Conservation (phyloP, 2,113 vertebrate genomes). For the Leuciscus idus region DNA sequence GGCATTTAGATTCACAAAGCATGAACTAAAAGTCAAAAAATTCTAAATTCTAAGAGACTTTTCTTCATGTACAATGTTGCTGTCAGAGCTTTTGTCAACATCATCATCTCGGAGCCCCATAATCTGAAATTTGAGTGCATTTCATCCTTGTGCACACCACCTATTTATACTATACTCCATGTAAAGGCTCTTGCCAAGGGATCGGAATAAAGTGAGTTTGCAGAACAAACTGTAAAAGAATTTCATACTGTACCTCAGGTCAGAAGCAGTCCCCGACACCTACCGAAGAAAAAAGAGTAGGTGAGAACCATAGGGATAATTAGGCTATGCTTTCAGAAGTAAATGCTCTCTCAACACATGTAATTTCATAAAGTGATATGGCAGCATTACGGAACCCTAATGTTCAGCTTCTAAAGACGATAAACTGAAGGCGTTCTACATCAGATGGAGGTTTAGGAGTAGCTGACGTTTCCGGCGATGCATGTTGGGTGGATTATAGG, state of each 20-base stretch:
- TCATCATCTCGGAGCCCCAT: neutral
- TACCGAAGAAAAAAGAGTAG: neutral
- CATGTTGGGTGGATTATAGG: conserved; percentile 8
- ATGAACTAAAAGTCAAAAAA: neutral
- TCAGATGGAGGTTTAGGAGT: neutral
- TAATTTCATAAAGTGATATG: conserved; percentile 37
- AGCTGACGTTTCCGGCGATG: neutral
- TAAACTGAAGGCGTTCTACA: neutral
- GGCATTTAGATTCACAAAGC: too few species aligned
- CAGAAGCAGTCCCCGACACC: neutral
- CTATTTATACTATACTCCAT: neutral
- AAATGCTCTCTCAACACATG: conserved; percentile 30
- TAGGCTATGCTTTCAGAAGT: conserved; percentile 19
- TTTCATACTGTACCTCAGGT: neutral
- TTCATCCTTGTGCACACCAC: neutral
- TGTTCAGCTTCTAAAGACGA: neutral
- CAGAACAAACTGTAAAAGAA: conserved; percentile 7
- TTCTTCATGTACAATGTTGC: neutral
- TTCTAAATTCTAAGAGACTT: neutral
- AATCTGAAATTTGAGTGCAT: neutral
- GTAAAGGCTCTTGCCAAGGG: neutral
- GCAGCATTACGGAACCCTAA: conserved; percentile 4
- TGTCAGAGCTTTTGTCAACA: neutral
- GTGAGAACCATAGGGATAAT: conserved; percentile 5
- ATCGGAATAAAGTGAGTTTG: neutral